These are phyloP conservation scores for Meghimatium bilineatum DNA, from an alignment of 2,888 invertebrate genomes.

Conservation along the genomic window DNA sequence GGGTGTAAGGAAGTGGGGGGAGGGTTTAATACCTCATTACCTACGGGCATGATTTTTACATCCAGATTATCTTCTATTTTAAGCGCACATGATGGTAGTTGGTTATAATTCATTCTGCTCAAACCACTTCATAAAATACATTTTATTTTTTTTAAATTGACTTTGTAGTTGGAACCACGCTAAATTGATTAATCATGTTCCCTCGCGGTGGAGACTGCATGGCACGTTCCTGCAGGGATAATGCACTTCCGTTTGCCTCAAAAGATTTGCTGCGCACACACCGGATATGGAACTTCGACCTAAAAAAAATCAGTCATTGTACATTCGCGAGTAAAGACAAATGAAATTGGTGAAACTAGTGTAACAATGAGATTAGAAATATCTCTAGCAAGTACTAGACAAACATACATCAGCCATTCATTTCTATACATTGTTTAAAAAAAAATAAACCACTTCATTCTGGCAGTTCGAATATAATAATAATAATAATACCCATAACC, in stretches of 20 bases:
- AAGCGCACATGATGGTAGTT: no score
- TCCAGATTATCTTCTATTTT: no score
- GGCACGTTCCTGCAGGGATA: not conserved
- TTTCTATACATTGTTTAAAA: no score
- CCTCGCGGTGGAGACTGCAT: not conserved
- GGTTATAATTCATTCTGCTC: no score
- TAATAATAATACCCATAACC: no score
- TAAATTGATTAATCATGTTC: constrained; percentile 21
- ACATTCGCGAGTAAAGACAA: not conserved
- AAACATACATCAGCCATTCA: not conserved
- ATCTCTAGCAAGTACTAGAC: not conserved
- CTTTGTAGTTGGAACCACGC: not conserved
- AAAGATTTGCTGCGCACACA: not conserved
- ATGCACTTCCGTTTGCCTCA: constrained; percentile 24
- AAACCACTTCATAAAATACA: no score
- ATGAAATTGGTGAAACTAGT: not conserved
- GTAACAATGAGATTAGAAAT: not conserved
- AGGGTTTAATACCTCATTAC: no score
- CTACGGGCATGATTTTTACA: no score
- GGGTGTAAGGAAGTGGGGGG: no score
- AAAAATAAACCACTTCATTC: no score
- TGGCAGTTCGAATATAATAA: no score
- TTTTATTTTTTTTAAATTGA: no score
- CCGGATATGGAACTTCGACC: constrained; percentile 28
- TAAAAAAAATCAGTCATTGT: constrained; percentile 2